A percentile compares a stretch with the other conserved stretches of the same genome.
These are phyloP conservation scores for Chrysolina oricalcia DNA, from an alignment of 2,888 invertebrate genomes.

Conservation along the genomic window DNA sequence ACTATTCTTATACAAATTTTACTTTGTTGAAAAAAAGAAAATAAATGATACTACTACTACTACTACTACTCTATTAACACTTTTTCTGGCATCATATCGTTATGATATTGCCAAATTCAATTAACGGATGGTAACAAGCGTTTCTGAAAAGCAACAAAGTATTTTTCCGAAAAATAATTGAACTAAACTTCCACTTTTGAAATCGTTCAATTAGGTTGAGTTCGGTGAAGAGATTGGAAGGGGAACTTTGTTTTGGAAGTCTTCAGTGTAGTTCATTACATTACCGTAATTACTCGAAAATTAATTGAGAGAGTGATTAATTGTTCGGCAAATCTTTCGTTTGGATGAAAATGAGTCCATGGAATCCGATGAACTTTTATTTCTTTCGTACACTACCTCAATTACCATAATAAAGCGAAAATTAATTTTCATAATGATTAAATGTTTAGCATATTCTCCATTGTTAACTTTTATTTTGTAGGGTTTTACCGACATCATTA, in stretches of 20 bases:
- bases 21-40: too few species aligned
- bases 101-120: neutral
- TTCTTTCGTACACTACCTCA: neutral
- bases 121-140: neutral
- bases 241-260: conserved; percentile 1
- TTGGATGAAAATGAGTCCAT: neutral
- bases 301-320: conserved; percentile 10
- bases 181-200: neutral
- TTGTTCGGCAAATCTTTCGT: conserved; percentile 9
- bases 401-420: neutral
- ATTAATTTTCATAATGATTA: neutral
- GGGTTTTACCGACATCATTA: neutral
- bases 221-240: neutral
- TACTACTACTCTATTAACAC: too few species aligned
- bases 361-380: neutral
- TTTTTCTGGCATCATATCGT: too few species aligned
- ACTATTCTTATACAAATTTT: too few species aligned
- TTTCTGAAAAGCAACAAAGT: neutral
- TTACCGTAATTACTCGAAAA: conserved; percentile 15
- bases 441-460: neutral
- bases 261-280: conserved; percentile 10
- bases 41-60: too few species aligned
- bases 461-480: neutral
- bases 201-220: conserved; percentile 1
- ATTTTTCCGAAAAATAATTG: neutral